Base-by-base conservation (phyloP, 2,888 invertebrate species). In the Busseola fusca region DNA sequence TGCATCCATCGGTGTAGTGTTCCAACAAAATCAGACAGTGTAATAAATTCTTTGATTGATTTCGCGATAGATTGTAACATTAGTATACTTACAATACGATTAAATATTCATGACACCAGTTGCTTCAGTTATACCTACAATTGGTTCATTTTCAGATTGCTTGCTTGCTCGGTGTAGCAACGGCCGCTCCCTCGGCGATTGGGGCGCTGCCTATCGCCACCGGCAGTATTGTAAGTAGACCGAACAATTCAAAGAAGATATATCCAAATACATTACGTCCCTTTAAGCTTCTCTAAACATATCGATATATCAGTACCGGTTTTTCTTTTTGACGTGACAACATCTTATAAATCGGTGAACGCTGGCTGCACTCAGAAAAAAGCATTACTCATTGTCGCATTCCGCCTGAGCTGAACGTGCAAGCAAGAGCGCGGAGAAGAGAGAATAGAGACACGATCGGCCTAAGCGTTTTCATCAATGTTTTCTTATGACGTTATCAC, bases 91-190 rank as follows among this genome's bases (percentile, higher is more conserved):
- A 66, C 68, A 57, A 59, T 72, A 40, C 7, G 48, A 42, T 40
- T 67, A 14, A 70, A 67, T 71, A 81, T 78, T 76, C 71, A 81
- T 76, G 64, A 65, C 9, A 67, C 27, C 37, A 76, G 71, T 78
- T 81, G 48, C 81, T 71, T 64, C 67, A 78, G 52, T 66, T 34
- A 65, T 69, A 50, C 52, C 73, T 62, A n/a, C 5, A 34, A 34
- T 76, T 63, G 74, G 75, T 64, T 82, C 69, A 65, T 83, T 80
- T 85, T 68, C 87, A 94, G 94, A 89, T 94, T 84, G 88, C 89
- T 75, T 93, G 92, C 87, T 74, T 94, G 60, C 73, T 94, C 62
- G 92, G 91, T 84, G 90, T 87, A 69, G 91, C 90, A 62, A 85
- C 86, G 63, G 91, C 91, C 10, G 94, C 92, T 62, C 94, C 94